These are phyloP conservation scores for Aradophagus sp. DNA, from an alignment of 1,140 invertebrate genomes.

Conservation along the genomic window DNA sequence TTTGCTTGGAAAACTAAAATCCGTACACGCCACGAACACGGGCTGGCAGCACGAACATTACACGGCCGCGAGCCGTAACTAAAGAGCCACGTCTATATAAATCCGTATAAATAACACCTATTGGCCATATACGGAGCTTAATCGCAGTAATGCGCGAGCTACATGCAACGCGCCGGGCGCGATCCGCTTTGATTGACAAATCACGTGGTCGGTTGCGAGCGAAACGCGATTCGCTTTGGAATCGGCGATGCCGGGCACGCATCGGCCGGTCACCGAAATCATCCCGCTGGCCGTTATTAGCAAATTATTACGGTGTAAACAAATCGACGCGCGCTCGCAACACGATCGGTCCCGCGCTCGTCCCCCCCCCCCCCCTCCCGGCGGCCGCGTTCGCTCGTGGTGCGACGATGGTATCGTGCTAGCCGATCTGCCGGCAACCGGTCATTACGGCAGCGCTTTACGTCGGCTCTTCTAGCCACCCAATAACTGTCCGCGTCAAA, in stretches of 20 bases:
- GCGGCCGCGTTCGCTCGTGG: neutral
- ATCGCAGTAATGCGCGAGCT: no score
- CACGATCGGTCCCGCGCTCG: constrained; percentile 36
- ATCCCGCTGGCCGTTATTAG: constrained; percentile 69
- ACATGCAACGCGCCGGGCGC: neutral
- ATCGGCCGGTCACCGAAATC: constrained; percentile 64
- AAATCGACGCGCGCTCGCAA: constrained; percentile 63
- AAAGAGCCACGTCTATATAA: no score
- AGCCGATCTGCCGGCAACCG: constrained; percentile 69
- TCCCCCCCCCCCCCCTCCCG: no score
- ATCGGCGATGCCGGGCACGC: constrained; percentile 65
- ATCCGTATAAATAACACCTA: no score
- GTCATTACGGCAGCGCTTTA: constrained; percentile 71
- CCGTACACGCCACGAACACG: no score
- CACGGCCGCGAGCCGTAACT: no score
- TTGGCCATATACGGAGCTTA: no score
- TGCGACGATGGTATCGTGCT: constrained; percentile 39
- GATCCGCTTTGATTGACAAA: constrained; percentile 37
- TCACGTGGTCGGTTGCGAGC: constrained; percentile 11
- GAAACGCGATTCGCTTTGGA: constrained; percentile 10
- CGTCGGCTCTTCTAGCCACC: constrained; percentile 67
- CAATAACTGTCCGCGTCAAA: constrained; percentile 67
- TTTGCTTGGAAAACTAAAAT: no score
- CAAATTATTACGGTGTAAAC: constrained; percentile 74
- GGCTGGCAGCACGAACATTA: no score